These are phyloP conservation scores for Semaprochilodus insignis DNA, from an alignment of 2,797 vertebrate genomes.

Conservation along the genomic window DNA sequence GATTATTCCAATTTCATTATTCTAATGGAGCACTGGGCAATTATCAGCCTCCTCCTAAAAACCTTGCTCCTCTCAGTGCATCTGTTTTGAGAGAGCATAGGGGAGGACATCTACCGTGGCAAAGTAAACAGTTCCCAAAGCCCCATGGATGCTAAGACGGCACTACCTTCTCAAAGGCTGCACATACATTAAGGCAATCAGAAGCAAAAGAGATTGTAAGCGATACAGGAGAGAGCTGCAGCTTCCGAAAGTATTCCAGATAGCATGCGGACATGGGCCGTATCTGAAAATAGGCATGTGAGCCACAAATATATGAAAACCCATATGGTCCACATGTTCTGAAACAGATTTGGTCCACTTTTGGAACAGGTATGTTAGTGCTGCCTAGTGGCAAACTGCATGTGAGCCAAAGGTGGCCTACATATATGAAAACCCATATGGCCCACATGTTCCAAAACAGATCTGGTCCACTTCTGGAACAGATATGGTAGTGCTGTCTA, in stretches of 20 bases:
- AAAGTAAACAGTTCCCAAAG: constrained; percentile 1
- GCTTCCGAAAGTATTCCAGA: not conserved
- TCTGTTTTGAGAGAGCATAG: constrained; percentile 5
- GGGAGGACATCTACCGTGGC: not conserved
- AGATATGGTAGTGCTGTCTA: too few relatives aligned
- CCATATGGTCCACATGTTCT: too few relatives aligned
- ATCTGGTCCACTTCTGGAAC: too few relatives aligned
- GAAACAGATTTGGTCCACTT: too few relatives aligned
- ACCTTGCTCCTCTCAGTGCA: not conserved
- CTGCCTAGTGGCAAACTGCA: too few relatives aligned
- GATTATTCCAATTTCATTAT: constrained; percentile 55
- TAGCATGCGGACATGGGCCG: too few relatives aligned
- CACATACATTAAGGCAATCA: constrained; percentile 14
- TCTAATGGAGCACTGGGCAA: constrained; percentile 61
- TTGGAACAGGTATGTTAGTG: too few relatives aligned
- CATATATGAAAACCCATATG: too few relatives aligned
- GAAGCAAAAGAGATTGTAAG: constrained; percentile 23
- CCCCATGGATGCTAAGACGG: constrained; percentile 3
- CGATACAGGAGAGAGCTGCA: not conserved
- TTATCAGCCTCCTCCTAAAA: constrained; percentile 29
- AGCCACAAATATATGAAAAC: too few relatives aligned
- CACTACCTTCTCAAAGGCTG: not conserved
- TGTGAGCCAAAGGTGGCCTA: too few relatives aligned
- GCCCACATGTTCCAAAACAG: too few relatives aligned
- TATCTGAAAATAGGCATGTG: too few relatives aligned